phyloP scores from a whole-genome alignment of 2,113 vertebrate species.

The Oncorhynchus tshawytscha region DNA sequence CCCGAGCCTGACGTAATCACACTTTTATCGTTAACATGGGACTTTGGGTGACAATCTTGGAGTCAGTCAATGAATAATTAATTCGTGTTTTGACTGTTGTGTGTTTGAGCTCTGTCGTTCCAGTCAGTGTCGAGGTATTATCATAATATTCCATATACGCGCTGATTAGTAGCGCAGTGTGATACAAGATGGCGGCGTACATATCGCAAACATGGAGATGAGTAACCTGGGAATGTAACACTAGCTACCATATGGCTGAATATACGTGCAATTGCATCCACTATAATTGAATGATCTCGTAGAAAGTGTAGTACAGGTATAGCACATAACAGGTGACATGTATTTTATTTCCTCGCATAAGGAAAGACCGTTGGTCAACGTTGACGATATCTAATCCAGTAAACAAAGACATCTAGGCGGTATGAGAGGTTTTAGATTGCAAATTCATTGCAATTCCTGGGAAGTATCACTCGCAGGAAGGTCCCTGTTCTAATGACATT shows the following conservation, averaged over 20 bases:
- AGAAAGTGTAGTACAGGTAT: too few relatives aligned
- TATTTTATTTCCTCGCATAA: too few relatives aligned
- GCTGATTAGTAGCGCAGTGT: slow-evolving; percentile 39
- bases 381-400: too few relatives aligned
- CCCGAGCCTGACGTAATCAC: not conserved
- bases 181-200: slow-evolving; percentile 77
- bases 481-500: too few relatives aligned
- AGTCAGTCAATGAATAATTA: not conserved
- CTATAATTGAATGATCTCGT: too few relatives aligned
- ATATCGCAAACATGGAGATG: slow-evolving; percentile 68
- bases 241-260: not conserved
- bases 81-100: not conserved
- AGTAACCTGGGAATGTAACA: not conserved
- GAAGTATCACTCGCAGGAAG: too few relatives aligned
- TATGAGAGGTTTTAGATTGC: too few relatives aligned
- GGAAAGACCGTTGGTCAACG: too few relatives aligned
- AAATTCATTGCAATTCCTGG: too few relatives aligned
- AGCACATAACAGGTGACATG: too few relatives aligned
- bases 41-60: fast-evolving
- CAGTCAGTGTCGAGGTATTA: slow-evolving; percentile 2
- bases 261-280: too few relatives aligned
- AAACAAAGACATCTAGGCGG: too few relatives aligned
- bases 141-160: slow-evolving; percentile 10
- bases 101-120: not conserved
- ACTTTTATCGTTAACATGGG: not conserved